Base-by-base conservation (phyloP, 2,888 invertebrate species). In the Pristionchus maxplancki region DNA sequence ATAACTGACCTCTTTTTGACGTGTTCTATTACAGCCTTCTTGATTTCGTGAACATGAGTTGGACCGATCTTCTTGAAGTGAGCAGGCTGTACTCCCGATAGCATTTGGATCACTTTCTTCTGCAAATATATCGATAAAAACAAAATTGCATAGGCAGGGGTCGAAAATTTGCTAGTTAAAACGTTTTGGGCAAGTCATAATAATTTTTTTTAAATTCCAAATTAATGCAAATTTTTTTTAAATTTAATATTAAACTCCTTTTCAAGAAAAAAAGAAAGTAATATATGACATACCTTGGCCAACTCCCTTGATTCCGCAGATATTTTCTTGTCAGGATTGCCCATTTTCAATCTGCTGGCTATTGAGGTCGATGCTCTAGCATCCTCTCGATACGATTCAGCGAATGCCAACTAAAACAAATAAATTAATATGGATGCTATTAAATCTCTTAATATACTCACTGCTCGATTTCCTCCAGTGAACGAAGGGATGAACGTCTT, bases 1-100 rank as follows among this genome's bases (percentile, higher is more conserved):
- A 71, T 37, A 37, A 48, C n/a, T 34, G 8, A 83, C 82, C 82
- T 83, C 53, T 9, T 83, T 53, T 83, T 83, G 11, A 83, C 82
- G 44, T 83, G 82, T 24, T 50, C 82, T 9, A 83, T 44, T 1
- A 83, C 53, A 24, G 82, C 82, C 24, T 58, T 83, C 82, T 58
- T 50, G 31, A 83, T 31, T 17, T 83, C 53, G 1, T 34, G 28
- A 5, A 83, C 15, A 4, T 83, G 78, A 37, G 15, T 4, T n/a
- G 81, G 50, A 28, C 15, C 20, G 20, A 53, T 31, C 20, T 4
- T 17, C 53, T 28, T 83, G 82, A 83, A 50, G 3, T 58, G 3
- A 11, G 50, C 31, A 34, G 28, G 24, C 9, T 50, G 13, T 28
- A 34, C 50, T 4, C 34, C 53, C 20, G 82, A 53, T 34, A 83